Conservation (phyloP, 2,888 invertebrate genomes). For the Hymenopus coronatus region DNA sequence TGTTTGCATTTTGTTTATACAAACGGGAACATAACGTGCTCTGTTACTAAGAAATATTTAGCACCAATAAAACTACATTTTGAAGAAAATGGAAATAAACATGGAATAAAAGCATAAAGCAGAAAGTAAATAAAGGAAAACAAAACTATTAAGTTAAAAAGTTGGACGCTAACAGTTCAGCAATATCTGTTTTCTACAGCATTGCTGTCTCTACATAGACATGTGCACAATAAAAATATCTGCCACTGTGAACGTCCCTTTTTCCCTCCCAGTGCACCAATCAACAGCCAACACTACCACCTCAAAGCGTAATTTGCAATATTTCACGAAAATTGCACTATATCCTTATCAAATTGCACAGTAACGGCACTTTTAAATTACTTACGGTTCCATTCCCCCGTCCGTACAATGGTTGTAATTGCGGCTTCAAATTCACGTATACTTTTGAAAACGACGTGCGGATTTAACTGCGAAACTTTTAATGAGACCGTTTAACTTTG, state of each 20-base stretch:
- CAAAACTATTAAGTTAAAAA: not conserved
- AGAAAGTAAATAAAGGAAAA: not conserved
- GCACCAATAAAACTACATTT: not conserved
- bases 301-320: not conserved
- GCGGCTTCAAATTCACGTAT: constrained; percentile 12
- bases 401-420: constrained; percentile 6
- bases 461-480: constrained; percentile 15
- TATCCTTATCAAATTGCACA: constrained; percentile 1
- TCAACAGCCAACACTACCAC: not conserved
- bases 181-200: not conserved
- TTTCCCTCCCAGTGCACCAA: not conserved
- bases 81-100: not conserved
- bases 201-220: not conserved
- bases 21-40: too few species aligned
- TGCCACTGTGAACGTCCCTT: not conserved
- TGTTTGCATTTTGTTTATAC: too few species aligned
- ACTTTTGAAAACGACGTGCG: constrained; percentile 6
- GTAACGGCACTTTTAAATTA: constrained; percentile 10
- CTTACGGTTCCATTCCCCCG: constrained; percentile 1
- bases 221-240: not conserved
- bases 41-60: too few species aligned
- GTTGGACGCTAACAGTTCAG: not conserved
- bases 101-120: not conserved
- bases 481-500: constrained; percentile 19
- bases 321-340: not conserved